Conservation (phyloP, 2,888 invertebrate genomes). For the Nomada flava region DNA sequence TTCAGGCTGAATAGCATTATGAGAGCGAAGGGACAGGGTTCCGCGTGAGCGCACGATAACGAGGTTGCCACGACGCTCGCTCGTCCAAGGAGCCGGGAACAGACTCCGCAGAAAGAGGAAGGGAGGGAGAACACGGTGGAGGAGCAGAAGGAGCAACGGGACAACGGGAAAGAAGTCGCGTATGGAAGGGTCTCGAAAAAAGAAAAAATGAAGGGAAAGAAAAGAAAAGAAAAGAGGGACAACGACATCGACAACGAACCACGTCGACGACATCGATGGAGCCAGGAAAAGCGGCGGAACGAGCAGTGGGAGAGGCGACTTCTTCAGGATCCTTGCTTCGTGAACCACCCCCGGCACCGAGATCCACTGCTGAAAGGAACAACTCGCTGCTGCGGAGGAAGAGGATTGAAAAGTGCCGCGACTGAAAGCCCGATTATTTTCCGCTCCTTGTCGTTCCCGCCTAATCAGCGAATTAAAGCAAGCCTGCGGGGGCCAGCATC, state of each 20-base stretch:
- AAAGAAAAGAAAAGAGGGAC: conserved; percentile 16
- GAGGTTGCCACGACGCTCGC: conserved; percentile 69
- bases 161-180: conserved; percentile 32
- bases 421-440: conserved; percentile 80
- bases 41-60: conserved; percentile 71
- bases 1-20: conserved; percentile 68
- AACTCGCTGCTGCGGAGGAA: conserved; percentile 67
- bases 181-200: conserved; percentile 40
- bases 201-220: conserved; percentile 4
- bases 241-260: conserved; percentile 34
- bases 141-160: conserved; percentile 20
- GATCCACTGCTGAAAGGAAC: conserved; percentile 73
- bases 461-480: conserved; percentile 82
- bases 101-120: conserved; percentile 11
- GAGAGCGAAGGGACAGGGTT: conserved; percentile 61
- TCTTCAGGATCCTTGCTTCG: conserved; percentile 53
- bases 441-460: conserved; percentile 78
- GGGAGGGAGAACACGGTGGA: too few species aligned
- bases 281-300: conserved; percentile 53
- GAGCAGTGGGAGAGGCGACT: conserved; percentile 42
- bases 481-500: conserved; percentile 71
- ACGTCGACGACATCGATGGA: conserved; percentile 53
- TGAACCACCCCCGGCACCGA: conserved; percentile 30
- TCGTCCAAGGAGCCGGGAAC: conserved; percentile 49
- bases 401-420: conserved; percentile 79